A percentile compares a stretch with the other conserved stretches of the same genome.
phyloP scores from a whole-genome alignment of 1,140 invertebrate genomes.

The Penaeus vannamei region DNA sequence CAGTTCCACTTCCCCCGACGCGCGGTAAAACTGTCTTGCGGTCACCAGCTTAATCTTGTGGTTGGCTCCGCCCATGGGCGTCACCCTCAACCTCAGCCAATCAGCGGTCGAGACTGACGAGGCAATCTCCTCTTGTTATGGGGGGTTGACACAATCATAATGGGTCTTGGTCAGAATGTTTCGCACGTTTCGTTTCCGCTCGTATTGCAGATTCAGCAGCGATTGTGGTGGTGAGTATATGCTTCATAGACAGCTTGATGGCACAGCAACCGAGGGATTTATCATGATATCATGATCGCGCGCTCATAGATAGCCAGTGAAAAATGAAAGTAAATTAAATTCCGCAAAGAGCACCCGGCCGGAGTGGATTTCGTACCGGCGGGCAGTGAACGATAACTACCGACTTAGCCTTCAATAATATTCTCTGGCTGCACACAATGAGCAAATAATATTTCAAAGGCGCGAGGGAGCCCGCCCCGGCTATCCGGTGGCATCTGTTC shows the following conservation, averaged over 20 bases:
- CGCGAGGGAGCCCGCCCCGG: slow-evolving; percentile 41
- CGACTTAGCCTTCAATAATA: slow-evolving; percentile 59
- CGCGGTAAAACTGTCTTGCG: slow-evolving; percentile 56
- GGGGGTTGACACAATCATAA: slow-evolving; percentile 66
- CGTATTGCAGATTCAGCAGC: neutral
- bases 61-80: slow-evolving; percentile 63
- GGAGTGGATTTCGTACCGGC: neutral
- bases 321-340: no score
- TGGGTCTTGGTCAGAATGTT: slow-evolving; percentile 54
- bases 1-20: slow-evolving; percentile 59
- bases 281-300: no score
- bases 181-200: slow-evolving; percentile 45
- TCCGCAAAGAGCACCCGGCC: neutral
- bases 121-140: slow-evolving; percentile 66
- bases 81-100: slow-evolving; percentile 58
- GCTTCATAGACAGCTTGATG: slow-evolving; percentile 1
- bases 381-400: slow-evolving; percentile 18
- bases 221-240: neutral
- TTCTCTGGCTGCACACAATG: slow-evolving; percentile 62
- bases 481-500: slow-evolving; percentile 62
- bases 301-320: no score
- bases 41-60: slow-evolving; percentile 64
- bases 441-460: slow-evolving; percentile 64
- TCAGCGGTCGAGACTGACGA: slow-evolving; percentile 57
- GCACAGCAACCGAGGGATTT: neutral